A percentile compares a stretch with the other conserved stretches of the same genome.
Evolutionary conservation across 2,113 vertebrate genomes (phyloP).

Genomic region (Solenodon paradoxus): DNA sequence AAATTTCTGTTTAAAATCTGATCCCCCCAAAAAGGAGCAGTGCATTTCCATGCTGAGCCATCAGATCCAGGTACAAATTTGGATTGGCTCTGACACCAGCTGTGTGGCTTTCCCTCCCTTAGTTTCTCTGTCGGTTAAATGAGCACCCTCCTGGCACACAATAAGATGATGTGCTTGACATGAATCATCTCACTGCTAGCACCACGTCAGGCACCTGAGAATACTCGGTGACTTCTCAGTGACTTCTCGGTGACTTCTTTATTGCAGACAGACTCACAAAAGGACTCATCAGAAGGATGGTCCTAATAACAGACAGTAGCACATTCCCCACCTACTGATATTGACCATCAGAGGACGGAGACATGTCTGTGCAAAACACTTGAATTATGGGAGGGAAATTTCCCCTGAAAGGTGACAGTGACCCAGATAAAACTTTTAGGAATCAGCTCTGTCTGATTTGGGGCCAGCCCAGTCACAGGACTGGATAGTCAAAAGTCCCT

Average conservation of each 20-base stretch:
- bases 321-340: background rate
- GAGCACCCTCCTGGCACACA: background rate
- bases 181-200: too few relatives aligned
- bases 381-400: background rate
- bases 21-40: background rate
- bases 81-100: background rate
- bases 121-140: background rate
- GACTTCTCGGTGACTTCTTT: background rate
- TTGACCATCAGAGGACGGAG: background rate
- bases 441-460: background rate
- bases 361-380: background rate
- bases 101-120: background rate
- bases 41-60: background rate
- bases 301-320: background rate
- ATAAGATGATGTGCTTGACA: background rate
- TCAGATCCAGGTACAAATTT: background rate
- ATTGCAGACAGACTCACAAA: background rate
- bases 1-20: background rate
- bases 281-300: background rate
- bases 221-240: background rate
- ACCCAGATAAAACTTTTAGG: background rate
- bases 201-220: background rate
- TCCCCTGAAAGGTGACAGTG: background rate
- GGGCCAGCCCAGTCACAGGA: background rate
- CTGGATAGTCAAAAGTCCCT: background rate